Base-by-base conservation (phyloP, 2,888 invertebrate genomes). In the Scotopteryx bipunctaria region DNA sequence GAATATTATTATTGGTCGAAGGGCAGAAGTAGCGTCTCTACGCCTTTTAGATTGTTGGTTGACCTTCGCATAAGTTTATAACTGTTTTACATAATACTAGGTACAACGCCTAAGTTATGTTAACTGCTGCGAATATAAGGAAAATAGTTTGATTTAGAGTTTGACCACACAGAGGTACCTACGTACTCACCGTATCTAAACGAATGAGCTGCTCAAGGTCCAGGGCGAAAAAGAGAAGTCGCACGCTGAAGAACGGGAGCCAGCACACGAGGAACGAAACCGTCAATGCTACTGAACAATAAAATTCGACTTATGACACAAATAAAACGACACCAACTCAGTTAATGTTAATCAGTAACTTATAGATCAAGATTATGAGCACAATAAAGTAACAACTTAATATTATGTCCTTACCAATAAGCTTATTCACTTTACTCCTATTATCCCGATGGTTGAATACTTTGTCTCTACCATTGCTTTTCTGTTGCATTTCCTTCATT, bases 181-280 rank as follows among this genome's bases (percentile, higher is more conserved):
- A n/a, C 14, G n/a, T 16, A 33, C 45, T 57, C 61, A 84, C 85
- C 67, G 67, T 48, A 3, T 68, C 64, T 4, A 77, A 61, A 25
- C 67, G 53, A 53, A 72, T 64, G 8, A 75, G 63, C 2, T 71
- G 65, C 3, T 64, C 55, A 27, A 76, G 51, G 32, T 83, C 74
- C 25, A 66, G 62, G 1, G 64, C 55, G 63, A 76, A 74, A 48
- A 82, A 64, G n/a, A 80, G 31, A 16, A 81, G 61, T 21, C 83
- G 66, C 40, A 83, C 53, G 4, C 62, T 57, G 64, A 83, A 86
- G 65, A 75, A 85, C 15, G 87, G 87, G 44, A 85, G 62, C 87
- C 87, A 87, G 70, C 86, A 87, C 17, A 83, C 66, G 58, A 87
- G 64, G 65, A 86, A 87, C 2, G 87, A 85, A 59, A 83, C 61